A percentile compares a stretch with the other conserved stretches of the same genome.
These are phyloP conservation scores for Anas platyrhynchos DNA, from an alignment of 2,113 vertebrate species.

Conservation along the genomic window DNA sequence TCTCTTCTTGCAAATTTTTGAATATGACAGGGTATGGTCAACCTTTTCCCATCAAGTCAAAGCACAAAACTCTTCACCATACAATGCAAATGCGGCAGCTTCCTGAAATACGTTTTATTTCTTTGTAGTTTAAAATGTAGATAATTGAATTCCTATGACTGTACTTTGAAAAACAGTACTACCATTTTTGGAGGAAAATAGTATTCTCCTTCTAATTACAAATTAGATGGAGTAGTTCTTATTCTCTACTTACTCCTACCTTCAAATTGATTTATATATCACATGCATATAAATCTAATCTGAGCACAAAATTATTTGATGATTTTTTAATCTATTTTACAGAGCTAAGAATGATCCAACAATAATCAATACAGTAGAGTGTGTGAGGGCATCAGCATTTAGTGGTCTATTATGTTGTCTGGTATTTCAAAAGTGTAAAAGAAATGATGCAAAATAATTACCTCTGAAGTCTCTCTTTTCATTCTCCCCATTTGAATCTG, in stretches of 20 bases:
- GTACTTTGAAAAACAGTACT: background rate
- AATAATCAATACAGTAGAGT: background rate
- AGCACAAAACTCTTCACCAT: background rate
- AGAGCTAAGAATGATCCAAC: background rate
- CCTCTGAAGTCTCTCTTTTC: conserved; percentile 94
- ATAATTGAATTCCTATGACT: background rate
- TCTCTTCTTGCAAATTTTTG: background rate
- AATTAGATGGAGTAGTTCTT: background rate
- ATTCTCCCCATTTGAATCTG: conserved; percentile 79
- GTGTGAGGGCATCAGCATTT: background rate
- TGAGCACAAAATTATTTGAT: background rate
- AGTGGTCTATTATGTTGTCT: background rate
- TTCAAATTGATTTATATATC: background rate
- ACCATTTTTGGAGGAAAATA: background rate
- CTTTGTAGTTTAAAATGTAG: background rate
- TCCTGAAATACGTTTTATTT: background rate
- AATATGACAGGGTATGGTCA: background rate
- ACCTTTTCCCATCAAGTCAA: background rate
- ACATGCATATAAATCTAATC: background rate
- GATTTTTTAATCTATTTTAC: background rate
- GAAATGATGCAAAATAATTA: conserved; percentile 30
- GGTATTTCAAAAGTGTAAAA: background rate
- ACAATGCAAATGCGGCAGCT: background rate
- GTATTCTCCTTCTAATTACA: background rate
- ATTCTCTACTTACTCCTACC: background rate